phyloP scores from a whole-genome alignment of 1,140 invertebrate species.

The Drosophila paulistorum region DNA sequence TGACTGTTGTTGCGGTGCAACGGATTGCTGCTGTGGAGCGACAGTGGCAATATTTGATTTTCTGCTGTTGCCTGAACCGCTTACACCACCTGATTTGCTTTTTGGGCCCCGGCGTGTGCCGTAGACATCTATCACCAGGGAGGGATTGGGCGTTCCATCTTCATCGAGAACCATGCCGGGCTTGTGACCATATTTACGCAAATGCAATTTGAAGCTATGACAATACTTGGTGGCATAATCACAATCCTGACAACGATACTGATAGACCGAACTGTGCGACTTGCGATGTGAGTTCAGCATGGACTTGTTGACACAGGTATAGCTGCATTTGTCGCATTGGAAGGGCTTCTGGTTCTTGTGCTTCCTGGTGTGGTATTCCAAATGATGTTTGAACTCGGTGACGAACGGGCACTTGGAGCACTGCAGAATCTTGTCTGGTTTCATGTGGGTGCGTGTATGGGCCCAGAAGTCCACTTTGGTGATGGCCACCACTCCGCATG shows the following conservation, averaged over 20 bases:
- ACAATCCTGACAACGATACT: conserved; percentile 97
- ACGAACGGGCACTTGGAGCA: conserved; percentile 98
- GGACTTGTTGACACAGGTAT: conserved; percentile 96
- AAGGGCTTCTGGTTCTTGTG: conserved; percentile 98
- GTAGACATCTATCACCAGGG: conserved; percentile 95
- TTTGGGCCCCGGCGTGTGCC: conserved; percentile 94
- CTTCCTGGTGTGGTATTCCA: conserved; percentile 98
- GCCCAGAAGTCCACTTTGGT: conserved; percentile 97
- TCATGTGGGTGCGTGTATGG: conserved; percentile 95
- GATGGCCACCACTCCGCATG: conserved; percentile 92
- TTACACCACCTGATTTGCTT: conserved; percentile 83
- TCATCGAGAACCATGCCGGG: conserved; percentile 93
- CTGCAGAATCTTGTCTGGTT: conserved; percentile 94
- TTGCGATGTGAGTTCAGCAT: conserved; percentile 99
- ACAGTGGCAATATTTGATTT: conserved; percentile 49
- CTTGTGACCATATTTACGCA: conserved; percentile 95
- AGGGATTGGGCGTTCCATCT: conserved; percentile 93
- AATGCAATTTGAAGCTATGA: conserved; percentile 97
- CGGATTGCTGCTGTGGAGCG: conserved; percentile 23
- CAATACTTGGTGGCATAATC: conserved; percentile 99
- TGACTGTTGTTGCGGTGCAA: conserved; percentile 24
- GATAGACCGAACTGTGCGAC: conserved; percentile 98
- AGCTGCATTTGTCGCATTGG: conserved; percentile 95
- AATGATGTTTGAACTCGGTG: conserved; percentile 99
- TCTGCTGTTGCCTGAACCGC: conserved; percentile 29